Base-by-base conservation (phyloP, 2,113 vertebrate species). In the Alectura lathami region DNA sequence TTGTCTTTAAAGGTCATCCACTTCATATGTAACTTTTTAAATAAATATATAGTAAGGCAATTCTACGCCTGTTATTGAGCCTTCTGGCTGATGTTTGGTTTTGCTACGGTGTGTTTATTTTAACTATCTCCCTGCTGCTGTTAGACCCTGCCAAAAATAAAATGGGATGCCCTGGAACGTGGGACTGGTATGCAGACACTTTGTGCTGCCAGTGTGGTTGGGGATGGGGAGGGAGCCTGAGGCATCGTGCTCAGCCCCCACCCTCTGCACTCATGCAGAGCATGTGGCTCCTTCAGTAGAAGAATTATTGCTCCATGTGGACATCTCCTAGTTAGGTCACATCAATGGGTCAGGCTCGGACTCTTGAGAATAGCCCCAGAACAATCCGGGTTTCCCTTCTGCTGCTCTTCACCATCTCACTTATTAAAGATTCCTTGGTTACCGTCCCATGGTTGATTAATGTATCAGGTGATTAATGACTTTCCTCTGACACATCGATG, bases 161-260 rank as follows among this genome's bases (percentile, higher is more conserved):
- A 60, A 72, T 15, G 26, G 32, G 29, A 32, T 30, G 51, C 53
- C 51, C 29, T 54, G 53, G 29, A 29, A 11, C 30, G 53, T 30
- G 53, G 53, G 17, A 29, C 51, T 57, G 54, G n/a, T 9, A 13
- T 57, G 56, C 56, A 14, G 13, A 27, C 15, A 17, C 27, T 53
- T n/a, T 5, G 18, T 1, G 3, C 51, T 2, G 0, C 16, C 13
- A 17, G 36, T 0, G 0, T 38, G 5, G 6, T 8, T 8, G 48
- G 36, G 24, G 43, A 10, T 56, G 40, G 50, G 26, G 24, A 83
- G 51, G 77, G 45, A 30, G 40, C 51, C 63, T 34, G 23, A n/a
- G 70, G 9, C 12, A 8, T 8, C 32, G 7, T 1, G 0, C 40
- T 74, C 57, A 62, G 3, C 24, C 29, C 22, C 11, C 4, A 8